These are phyloP conservation scores for Cynocephalus volans DNA, from an alignment of 2,113 vertebrate species.

Conservation along the genomic window DNA sequence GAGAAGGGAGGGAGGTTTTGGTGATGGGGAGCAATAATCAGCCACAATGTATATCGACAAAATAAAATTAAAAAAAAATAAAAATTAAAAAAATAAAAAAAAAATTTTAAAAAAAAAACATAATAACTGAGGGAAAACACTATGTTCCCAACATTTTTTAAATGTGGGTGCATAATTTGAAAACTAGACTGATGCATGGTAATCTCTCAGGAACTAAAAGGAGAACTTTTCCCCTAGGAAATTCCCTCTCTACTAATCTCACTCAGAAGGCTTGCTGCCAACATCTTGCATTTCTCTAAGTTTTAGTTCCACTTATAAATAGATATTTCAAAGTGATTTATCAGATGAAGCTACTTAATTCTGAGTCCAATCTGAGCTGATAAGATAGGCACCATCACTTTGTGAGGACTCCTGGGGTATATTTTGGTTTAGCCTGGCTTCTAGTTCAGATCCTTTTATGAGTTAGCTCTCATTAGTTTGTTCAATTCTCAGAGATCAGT, in stretches of 20 bases:
- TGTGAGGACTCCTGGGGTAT: slow-evolving; percentile 53
- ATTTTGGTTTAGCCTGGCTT: slow-evolving; percentile 60
- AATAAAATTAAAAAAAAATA: too few relatives aligned
- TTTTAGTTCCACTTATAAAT: slow-evolving; percentile 74
- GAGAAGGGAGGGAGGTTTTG: too few relatives aligned
- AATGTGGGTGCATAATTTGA: neutral
- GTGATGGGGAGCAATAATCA: too few relatives aligned
- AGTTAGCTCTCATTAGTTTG: slow-evolving; percentile 73
- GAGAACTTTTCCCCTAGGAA: slow-evolving; percentile 62
- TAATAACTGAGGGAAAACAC: neutral
- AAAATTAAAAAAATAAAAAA: too few relatives aligned
- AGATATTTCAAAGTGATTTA: slow-evolving; percentile 78
- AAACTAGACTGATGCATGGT: neutral
- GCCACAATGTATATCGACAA: too few relatives aligned
- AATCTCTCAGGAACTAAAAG: slow-evolving; percentile 39
- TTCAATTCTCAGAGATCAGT: slow-evolving; percentile 69
- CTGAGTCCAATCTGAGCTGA: slow-evolving; percentile 59
- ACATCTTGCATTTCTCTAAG: slow-evolving; percentile 66
- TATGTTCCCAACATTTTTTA: neutral
- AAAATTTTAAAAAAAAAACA: too few relatives aligned
- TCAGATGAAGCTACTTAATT: slow-evolving; percentile 66
- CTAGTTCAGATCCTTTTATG: slow-evolving; percentile 55
- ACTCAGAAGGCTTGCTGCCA: slow-evolving; percentile 68
- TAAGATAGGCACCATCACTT: slow-evolving; percentile 72
- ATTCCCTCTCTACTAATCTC: slow-evolving; percentile 70